Conservation (phyloP, 2,113 vertebrate species). For the Loxodonta africana region DNA sequence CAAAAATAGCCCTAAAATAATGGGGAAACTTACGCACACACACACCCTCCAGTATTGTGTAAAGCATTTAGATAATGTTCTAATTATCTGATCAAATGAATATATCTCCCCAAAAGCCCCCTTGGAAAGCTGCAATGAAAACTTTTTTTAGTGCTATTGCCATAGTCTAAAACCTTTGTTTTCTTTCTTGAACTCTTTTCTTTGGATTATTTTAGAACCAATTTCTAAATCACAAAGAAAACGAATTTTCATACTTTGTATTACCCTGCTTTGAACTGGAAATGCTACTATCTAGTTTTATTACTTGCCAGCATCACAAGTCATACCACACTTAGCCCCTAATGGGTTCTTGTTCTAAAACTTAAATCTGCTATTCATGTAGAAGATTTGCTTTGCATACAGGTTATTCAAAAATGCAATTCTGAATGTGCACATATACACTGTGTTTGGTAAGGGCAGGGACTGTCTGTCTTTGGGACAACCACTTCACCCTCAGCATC, state of each 20-base stretch:
- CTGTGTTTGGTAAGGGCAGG: neutral
- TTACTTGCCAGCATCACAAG: neutral
- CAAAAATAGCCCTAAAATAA: neutral
- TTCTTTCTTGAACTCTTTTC: conserved; percentile 7
- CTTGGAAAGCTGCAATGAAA: neutral
- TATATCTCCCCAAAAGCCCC: neutral
- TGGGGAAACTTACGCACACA: neutral
- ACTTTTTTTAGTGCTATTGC: neutral
- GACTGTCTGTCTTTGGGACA: neutral
- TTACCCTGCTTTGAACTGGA: neutral
- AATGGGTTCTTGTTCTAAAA: neutral
- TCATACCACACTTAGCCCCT: neutral
- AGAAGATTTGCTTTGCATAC: neutral
- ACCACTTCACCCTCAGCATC: neutral
- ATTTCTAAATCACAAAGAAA: neutral
- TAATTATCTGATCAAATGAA: conserved; percentile 23
- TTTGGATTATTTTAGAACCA: neutral
- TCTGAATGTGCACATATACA: neutral
- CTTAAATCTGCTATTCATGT: neutral
- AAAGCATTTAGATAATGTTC: neutral
- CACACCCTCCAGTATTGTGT: neutral
- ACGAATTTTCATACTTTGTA: neutral
- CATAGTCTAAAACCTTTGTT: neutral
- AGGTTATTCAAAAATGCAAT: neutral
- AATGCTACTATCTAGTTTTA: neutral